Conservation (phyloP, 2,797 vertebrate genomes). For the Threskiornis aethiopicus region DNA sequence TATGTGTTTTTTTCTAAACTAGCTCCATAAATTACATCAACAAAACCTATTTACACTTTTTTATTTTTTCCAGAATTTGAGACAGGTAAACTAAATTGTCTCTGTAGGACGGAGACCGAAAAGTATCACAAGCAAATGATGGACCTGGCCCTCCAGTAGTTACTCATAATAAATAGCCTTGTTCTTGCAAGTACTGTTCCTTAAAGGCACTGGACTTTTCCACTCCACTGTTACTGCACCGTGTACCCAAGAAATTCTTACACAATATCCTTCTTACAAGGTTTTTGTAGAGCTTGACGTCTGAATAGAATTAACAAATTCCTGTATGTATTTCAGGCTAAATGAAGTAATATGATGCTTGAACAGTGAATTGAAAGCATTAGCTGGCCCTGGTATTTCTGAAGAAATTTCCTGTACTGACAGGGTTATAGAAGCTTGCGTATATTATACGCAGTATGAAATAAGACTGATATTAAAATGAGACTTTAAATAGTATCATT, state of each 20-base stretch:
- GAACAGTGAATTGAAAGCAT: not conserved
- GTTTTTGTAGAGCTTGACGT: not conserved
- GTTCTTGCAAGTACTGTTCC: not conserved
- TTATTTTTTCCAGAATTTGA: not conserved
- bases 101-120: not conserved
- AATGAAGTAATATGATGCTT: not conserved
- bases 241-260: not conserved
- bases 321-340: not conserved
- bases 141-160: not conserved
- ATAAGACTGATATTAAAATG: not conserved
- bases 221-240: not conserved
- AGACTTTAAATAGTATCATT: not conserved
- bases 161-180: not conserved
- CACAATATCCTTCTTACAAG: not conserved
- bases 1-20: conserved; percentile 64
- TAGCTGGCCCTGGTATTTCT: not conserved
- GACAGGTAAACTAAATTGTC: not conserved
- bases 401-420: not conserved
- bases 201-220: not conserved
- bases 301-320: not conserved
- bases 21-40: conserved; percentile 66
- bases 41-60: conserved; percentile 45
- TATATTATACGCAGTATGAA: not conserved
- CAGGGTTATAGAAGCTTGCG: not conserved
- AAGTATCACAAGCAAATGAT: not conserved